Conservation (phyloP, 1,140 invertebrate genomes). For the Heliothis subflexa region DNA sequence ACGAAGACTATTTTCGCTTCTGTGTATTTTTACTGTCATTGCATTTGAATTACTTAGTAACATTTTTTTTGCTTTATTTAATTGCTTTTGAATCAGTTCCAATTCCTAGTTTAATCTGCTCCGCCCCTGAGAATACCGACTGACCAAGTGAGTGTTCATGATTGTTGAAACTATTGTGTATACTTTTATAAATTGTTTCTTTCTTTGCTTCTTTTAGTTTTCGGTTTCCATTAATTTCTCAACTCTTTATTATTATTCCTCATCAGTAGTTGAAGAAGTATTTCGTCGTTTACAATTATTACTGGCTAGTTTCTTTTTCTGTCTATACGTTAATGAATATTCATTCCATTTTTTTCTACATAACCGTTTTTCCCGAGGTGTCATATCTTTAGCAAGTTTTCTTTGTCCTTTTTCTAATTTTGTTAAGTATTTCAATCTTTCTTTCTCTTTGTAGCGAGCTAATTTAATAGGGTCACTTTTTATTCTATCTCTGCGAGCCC, state of each 20-base stretch:
- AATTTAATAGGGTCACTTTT: conserved; percentile 56
- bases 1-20: too few species aligned
- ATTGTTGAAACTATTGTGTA: too few species aligned
- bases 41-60: too few species aligned
- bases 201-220: conserved; percentile 54
- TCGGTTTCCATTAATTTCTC: conserved; percentile 50
- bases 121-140: too few species aligned
- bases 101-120: too few species aligned
- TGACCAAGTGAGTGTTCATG: too few species aligned
- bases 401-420: conserved; percentile 48
- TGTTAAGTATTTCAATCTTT: conserved; percentile 49
- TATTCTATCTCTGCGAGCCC: conserved; percentile 50
- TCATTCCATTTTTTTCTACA: conserved; percentile 49
- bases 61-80: too few species aligned
- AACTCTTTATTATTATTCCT: conserved; percentile 42
- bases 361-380: conserved; percentile 47
- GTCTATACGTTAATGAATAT: conserved; percentile 46
- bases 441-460: conserved; percentile 57
- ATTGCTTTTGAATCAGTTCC: too few species aligned
- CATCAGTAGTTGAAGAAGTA: conserved; percentile 34
- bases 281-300: conserved; percentile 45
- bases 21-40: too few species aligned
- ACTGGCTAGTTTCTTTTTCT: conserved; percentile 37
- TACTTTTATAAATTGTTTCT: conserved; percentile 53
- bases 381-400: conserved; percentile 51